A percentile compares a stretch with the other conserved stretches of the same genome.
Conservation (phyloP, 2,888 invertebrate genomes). For the Luperina nickerlii region DNA sequence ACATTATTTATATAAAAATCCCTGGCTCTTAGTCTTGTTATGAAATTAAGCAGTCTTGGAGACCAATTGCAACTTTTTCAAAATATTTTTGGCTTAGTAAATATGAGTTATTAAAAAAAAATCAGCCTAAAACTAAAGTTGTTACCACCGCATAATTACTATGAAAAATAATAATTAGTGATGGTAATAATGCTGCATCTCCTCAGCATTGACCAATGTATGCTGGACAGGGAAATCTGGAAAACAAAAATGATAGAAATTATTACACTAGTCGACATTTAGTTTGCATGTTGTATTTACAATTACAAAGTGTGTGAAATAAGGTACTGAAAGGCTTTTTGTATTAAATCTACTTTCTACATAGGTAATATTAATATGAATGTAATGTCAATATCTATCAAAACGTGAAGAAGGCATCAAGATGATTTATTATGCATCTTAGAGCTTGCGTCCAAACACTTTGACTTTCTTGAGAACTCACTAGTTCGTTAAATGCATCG, state of each 20-base stretch:
- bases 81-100: conserved; percentile 36
- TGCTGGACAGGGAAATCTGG: conserved; percentile 83
- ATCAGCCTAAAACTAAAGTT: conserved; percentile 34
- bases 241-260: conserved; percentile 63
- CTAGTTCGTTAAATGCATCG: neutral
- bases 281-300: conserved; percentile 17
- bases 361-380: neutral
- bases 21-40: conserved; percentile 6
- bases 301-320: conserved; percentile 11
- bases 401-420: conserved; percentile 13
- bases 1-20: conserved; percentile 1
- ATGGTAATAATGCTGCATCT: conserved; percentile 83
- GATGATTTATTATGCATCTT: conserved; percentile 29
- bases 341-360: conserved; percentile 47
- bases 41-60: conserved; percentile 35
- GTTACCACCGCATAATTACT: conserved; percentile 51
- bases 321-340: neutral
- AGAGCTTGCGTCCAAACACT: neutral
- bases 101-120: conserved; percentile 43
- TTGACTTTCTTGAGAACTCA: conserved; percentile 22
- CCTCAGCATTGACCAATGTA: conserved; percentile 79
- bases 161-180: conserved; percentile 66
- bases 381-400: conserved; percentile 54
- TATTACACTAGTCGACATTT: neutral
- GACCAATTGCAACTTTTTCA: conserved; percentile 37